These are phyloP conservation scores for Tinea pellionella DNA, from an alignment of 2,888 invertebrate species.

Conservation along the genomic window DNA sequence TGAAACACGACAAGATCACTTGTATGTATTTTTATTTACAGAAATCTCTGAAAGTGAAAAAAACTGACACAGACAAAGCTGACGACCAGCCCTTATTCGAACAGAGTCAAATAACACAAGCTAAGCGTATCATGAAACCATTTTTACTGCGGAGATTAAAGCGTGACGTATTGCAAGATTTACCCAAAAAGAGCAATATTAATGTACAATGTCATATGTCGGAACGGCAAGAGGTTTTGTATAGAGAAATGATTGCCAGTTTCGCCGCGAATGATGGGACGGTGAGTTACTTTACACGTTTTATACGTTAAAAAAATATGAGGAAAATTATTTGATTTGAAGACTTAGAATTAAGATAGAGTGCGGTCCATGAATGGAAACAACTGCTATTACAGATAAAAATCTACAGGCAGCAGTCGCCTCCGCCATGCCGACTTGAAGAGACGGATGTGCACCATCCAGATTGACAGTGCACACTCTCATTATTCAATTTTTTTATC, in stretches of 20 bases:
- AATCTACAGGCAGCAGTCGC: no score
- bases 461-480: no score
- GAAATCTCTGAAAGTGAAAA: conserved; percentile 67
- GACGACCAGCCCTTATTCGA: conserved; percentile 84
- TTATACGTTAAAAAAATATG: no score
- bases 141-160: conserved; percentile 92
- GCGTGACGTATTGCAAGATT: conserved; percentile 83
- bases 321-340: no score
- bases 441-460: no score
- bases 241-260: conserved; percentile 77
- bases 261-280: conserved; percentile 73
- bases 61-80: conserved; percentile 50
- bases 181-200: conserved; percentile 85
- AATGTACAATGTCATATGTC: conserved; percentile 75
- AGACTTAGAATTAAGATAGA: no score
- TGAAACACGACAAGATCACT: no score
- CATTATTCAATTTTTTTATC: conserved; percentile 13
- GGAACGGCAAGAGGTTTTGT: conserved; percentile 78
- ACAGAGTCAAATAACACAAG: conserved; percentile 88
- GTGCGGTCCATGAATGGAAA: no score
- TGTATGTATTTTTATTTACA: conserved; percentile 20
- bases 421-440: no score
- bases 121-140: conserved; percentile 96
- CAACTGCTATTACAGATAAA: no score
- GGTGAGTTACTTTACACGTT: conserved; percentile 43